Percentiles rank a stretch among this genome's conserved stretches.
These are phyloP conservation scores for Parnassius glacialis DNA, from an alignment of 2,888 invertebrate species.

Conservation along the genomic window DNA sequence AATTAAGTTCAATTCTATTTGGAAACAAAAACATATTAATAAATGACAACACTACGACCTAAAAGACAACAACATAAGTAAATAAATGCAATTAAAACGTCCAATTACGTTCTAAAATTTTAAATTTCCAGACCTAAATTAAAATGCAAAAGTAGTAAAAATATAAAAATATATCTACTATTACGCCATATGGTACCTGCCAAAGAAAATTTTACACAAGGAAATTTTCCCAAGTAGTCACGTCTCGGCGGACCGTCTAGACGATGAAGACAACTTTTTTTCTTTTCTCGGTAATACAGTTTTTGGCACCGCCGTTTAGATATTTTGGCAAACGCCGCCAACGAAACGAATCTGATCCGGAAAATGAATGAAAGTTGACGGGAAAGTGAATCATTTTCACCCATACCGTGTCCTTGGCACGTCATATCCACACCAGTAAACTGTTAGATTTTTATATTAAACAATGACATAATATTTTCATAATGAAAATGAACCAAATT, in stretches of 20 bases:
- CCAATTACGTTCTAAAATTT: too few species aligned
- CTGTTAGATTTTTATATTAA: too few species aligned
- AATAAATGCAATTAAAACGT: too few species aligned
- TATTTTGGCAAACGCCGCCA: slow-evolving; percentile 70
- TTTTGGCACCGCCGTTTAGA: slow-evolving; percentile 71
- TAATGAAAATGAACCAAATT: too few species aligned
- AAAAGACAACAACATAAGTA: too few species aligned
- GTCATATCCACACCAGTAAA: neutral
- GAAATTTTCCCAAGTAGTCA: slow-evolving; percentile 55
- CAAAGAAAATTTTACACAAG: slow-evolving; percentile 25
- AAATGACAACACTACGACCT: too few species aligned
- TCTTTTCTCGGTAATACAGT: slow-evolving; percentile 72
- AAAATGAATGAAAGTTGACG: slow-evolving; percentile 76
- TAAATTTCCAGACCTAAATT: too few species aligned
- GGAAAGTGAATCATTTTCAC: slow-evolving; percentile 53
- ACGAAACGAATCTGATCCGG: slow-evolving; percentile 62
- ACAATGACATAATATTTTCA: too few species aligned
- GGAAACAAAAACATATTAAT: too few species aligned
- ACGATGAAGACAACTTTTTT: slow-evolving; percentile 60
- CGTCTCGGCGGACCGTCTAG: slow-evolving; percentile 70
- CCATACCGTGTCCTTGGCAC: slow-evolving; percentile 43
- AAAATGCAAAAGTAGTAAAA: too few species aligned
- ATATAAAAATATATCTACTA: neutral
- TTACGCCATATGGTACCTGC: neutral
- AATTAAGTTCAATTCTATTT: too few species aligned